These are phyloP conservation scores for Pollachius pollachius DNA, from an alignment of 2,113 vertebrate genomes.

Conservation along the genomic window DNA sequence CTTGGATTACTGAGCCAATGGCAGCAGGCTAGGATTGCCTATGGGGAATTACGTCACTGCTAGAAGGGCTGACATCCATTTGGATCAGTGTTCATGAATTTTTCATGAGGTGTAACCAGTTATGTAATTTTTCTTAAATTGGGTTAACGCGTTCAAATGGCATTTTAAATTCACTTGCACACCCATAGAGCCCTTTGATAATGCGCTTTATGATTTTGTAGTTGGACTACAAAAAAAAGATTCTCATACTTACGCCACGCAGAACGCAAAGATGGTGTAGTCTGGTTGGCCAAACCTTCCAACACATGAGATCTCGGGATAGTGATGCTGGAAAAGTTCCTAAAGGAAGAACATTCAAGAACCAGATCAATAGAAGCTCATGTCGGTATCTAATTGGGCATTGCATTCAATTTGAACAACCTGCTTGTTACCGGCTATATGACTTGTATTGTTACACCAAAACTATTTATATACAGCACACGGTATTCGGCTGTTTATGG, in stretches of 20 bases:
- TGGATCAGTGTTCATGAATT: background rate
- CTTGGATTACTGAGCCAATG: slow-evolving; percentile 39
- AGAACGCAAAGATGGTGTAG: slow-evolving; percentile 78
- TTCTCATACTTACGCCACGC: slow-evolving; percentile 68
- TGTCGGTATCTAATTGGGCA: background rate
- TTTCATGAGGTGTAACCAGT: background rate
- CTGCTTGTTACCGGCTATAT: too few relatives aligned
- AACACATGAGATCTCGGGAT: slow-evolving; percentile 82
- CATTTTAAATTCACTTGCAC: too few relatives aligned
- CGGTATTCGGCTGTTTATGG: background rate
- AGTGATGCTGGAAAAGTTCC: slow-evolving; percentile 76
- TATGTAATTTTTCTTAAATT: background rate
- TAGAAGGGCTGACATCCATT: background rate
- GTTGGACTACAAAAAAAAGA: too few relatives aligned
- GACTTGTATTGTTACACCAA: too few relatives aligned
- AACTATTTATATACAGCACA: too few relatives aligned
- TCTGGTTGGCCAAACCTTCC: slow-evolving; percentile 66
- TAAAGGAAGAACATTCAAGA: slow-evolving; percentile 27
- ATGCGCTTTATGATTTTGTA: too few relatives aligned
- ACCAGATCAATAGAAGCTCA: background rate
- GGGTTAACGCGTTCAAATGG: too few relatives aligned
- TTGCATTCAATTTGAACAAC: background rate
- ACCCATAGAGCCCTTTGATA: too few relatives aligned
- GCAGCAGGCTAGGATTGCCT: background rate
- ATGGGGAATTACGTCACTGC: slow-evolving; percentile 16